These are phyloP conservation scores for Malaclemys terrapin DNA, from an alignment of 2,113 vertebrate species.

Conservation along the genomic window DNA sequence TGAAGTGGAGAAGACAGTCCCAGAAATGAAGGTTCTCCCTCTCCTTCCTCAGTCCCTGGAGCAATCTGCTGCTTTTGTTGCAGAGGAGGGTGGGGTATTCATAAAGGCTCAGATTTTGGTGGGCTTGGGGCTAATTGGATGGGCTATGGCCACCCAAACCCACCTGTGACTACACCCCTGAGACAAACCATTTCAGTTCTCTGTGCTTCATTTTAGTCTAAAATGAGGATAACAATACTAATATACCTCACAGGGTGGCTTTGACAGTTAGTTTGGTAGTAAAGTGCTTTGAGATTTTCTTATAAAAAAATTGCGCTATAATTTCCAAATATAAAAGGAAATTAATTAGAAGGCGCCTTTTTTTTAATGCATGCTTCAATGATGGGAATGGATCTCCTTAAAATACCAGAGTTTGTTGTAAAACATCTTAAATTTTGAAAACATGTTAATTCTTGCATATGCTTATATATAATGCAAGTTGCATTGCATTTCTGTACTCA, in stretches of 20 bases:
- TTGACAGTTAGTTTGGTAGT: background rate
- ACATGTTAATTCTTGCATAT: background rate
- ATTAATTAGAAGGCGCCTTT: background rate
- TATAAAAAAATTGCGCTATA: background rate
- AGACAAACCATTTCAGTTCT: background rate
- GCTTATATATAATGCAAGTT: background rate
- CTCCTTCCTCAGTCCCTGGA: too few species aligned
- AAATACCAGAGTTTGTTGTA: background rate
- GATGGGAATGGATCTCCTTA: background rate
- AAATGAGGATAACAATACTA: background rate
- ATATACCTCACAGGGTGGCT: background rate
- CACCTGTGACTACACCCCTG: background rate
- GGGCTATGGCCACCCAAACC: background rate
- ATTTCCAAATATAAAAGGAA: background rate
- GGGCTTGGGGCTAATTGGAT: background rate
- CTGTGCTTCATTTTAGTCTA: background rate
- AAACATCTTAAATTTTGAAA: background rate
- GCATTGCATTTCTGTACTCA: background rate
- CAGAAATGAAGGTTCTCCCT: background rate
- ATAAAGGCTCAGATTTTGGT: background rate
- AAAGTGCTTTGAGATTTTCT: background rate
- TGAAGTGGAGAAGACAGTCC: background rate
- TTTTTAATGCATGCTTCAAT: background rate
- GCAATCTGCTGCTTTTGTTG: background rate
- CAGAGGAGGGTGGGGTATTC: background rate